Conservation (phyloP, 2,113 vertebrate species). For the Cebus imitator region DNA sequence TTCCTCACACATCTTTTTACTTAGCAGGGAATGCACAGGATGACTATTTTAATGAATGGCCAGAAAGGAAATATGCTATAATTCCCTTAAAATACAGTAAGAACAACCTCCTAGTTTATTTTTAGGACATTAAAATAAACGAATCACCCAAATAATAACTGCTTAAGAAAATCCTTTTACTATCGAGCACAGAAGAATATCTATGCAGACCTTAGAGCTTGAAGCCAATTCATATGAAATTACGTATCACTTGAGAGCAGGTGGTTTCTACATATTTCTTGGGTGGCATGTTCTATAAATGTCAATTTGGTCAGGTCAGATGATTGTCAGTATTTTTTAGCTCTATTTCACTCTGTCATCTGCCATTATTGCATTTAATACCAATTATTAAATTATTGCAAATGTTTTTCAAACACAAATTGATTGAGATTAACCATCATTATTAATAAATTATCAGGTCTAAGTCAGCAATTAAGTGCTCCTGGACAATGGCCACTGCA, state of each 20-base stretch:
- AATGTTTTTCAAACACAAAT: not conserved
- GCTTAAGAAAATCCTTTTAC: not conserved
- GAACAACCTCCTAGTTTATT: not conserved
- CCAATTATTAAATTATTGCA: not conserved
- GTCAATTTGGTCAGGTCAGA: not conserved
- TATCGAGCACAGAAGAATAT: not conserved
- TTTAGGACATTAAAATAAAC: not conserved
- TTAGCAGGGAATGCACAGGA: not conserved
- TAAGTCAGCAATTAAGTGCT: not conserved
- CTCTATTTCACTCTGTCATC: not conserved
- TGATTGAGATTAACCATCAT: conserved; percentile 12
- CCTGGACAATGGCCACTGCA: not conserved
- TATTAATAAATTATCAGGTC: conserved; percentile 34
- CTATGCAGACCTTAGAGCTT: not conserved
- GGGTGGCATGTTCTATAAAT: not conserved
- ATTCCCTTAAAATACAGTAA: not conserved
- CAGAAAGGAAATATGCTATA: not conserved
- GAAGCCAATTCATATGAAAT: not conserved
- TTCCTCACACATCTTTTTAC: not conserved
- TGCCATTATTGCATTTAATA: not conserved
- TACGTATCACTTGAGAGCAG: not conserved
- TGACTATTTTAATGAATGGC: not conserved
- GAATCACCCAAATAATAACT: not conserved
- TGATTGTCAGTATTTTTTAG: not conserved
- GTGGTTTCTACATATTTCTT: not conserved